A percentile compares a stretch with the other conserved stretches of the same genome.
Evolutionary conservation across 2,797 vertebrate species (phyloP).

Genomic region (Eremophila alpestris): DNA sequence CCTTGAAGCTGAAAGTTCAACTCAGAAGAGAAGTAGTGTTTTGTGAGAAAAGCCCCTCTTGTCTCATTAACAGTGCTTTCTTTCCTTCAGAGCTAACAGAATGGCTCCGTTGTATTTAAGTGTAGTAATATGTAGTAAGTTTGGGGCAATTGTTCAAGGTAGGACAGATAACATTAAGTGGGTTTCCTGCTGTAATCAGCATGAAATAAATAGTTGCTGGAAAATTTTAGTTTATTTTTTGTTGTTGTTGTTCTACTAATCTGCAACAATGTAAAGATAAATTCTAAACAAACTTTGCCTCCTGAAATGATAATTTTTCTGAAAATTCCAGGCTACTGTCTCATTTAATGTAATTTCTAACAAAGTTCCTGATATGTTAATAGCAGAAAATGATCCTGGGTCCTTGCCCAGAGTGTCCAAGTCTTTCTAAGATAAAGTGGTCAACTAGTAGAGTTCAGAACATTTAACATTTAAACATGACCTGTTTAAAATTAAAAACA

Average conservation of each 20-base stretch:
- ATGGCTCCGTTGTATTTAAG: neutral
- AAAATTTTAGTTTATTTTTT: neutral
- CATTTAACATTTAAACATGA: neutral
- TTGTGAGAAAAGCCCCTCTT: neutral
- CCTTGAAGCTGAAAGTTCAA: neutral
- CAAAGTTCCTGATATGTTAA: neutral
- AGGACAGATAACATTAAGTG: neutral
- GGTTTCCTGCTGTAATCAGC: neutral
- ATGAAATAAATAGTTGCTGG: neutral
- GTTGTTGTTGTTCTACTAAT: neutral
- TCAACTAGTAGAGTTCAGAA: neutral
- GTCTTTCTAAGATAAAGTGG: neutral
- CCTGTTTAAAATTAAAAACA: neutral
- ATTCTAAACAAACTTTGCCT: neutral
- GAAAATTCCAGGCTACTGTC: neutral
- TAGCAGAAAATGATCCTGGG: neutral
- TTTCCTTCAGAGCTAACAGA: neutral
- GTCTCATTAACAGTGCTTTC: neutral
- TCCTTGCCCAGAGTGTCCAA: neutral
- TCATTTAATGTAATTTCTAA: neutral
- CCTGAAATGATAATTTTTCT: neutral
- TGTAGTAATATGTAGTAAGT: fast-evolving
- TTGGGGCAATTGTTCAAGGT: neutral
- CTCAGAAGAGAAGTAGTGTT: neutral
- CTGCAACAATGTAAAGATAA: neutral